Base-by-base conservation (phyloP, 2,797 vertebrate species). In the Loris lydekkerianus region DNA sequence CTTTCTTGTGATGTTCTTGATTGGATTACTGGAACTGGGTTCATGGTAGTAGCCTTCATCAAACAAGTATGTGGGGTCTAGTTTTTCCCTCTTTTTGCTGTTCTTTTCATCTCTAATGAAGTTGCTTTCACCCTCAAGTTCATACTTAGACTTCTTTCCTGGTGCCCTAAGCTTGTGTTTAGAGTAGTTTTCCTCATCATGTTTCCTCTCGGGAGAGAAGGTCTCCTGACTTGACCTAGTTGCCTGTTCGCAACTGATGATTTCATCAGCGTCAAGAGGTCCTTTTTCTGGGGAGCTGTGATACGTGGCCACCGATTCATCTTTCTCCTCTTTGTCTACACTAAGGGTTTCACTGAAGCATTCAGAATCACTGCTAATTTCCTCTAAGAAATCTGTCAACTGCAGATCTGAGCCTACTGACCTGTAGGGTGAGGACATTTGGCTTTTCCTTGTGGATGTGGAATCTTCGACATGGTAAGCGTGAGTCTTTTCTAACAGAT, bases 361-460 rank as follows among this genome's bases (percentile, higher is more conserved):
- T 92, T 98, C 97, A 0, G 98, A 98, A 97, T 98, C 98, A 91
- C 98, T 98, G 94, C 98, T 98, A 73, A 98, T 98, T 88, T 98
- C 98, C 95, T 98, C 98, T 93, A 99, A 95, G 29, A 98, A 97
- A 96, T 98, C 97, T 93, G 97, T 98, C 93, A 98, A 94, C 92
- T 97, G 97, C 91, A 91, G 92, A 78, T 96, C 73, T 63, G 96
- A 90, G 27, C 82, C 93, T 72, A 37, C 77, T 20, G 93, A 65
- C 40, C 80, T 84, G 31, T 78, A 76, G 0, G 86, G 89, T 27
- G 97, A 23, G 2, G 96, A 93, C 93, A 95, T 84, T 75, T 91
- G 92, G 91, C 34, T 61, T 10, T 77, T 92, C 93, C 73, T 81
- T 72, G 43, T 86, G 56, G 97, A 76, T 93, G 37, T 70, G 14